Evolutionary conservation across 2,888 invertebrate genomes (phyloP).

Genomic region (Philereme transversata): DNA sequence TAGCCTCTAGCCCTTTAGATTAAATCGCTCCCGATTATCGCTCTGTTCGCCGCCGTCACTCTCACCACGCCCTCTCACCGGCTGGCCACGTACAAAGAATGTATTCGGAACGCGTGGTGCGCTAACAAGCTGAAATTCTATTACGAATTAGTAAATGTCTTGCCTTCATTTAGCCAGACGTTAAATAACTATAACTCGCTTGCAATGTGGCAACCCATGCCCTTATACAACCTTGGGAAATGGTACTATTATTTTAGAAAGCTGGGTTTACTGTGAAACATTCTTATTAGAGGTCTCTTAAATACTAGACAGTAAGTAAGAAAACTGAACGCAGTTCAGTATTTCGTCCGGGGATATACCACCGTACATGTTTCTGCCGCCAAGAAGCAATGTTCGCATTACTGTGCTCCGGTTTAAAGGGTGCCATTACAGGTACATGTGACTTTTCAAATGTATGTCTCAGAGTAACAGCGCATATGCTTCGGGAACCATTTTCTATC

Average conservation of each 20-base stretch:
- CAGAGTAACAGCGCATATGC: too few species aligned
- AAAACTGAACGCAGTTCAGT: too few species aligned
- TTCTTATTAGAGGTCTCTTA: too few species aligned
- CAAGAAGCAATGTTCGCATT: too few species aligned
- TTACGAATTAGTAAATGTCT: slow-evolving; percentile 75
- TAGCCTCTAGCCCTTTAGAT: too few species aligned
- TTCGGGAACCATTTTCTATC: too few species aligned
- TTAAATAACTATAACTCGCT: slow-evolving; percentile 28
- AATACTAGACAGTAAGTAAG: too few species aligned
- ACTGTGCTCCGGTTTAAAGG: too few species aligned
- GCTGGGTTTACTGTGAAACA: background rate
- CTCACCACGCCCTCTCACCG: slow-evolving; percentile 34
- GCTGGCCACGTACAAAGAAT: slow-evolving; percentile 62
- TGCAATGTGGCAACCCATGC: slow-evolving; percentile 2
- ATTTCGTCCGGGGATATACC: too few species aligned
- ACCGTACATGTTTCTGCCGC: too few species aligned
- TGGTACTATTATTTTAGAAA: slow-evolving; percentile 4
- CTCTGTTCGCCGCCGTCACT: slow-evolving; percentile 40
- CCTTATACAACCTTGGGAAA: slow-evolving; percentile 6
- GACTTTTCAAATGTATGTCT: too few species aligned
- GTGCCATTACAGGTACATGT: too few species aligned
- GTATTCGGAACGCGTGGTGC: slow-evolving; percentile 70
- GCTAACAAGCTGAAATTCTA: slow-evolving; percentile 78
- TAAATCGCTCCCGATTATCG: slow-evolving; percentile 36
- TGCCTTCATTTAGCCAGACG: slow-evolving; percentile 41